Percentiles rank a stretch among this genome's conserved stretches.
These are phyloP conservation scores for Gastrophysa polygoni DNA, from an alignment of 2,888 invertebrate species.

Conservation along the genomic window DNA sequence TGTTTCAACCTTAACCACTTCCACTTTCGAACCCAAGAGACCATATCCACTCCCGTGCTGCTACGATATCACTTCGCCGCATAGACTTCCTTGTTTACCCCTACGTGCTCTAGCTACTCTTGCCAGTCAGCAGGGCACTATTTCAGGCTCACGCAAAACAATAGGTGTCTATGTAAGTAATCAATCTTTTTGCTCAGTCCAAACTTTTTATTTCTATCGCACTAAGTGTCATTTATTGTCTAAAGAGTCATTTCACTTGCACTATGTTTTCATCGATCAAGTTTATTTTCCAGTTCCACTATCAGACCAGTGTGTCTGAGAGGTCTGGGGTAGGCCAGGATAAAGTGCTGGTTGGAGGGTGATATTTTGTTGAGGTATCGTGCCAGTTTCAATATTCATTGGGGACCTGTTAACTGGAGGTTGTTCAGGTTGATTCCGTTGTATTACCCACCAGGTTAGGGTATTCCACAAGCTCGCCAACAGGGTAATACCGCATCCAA, in stretches of 20 bases:
- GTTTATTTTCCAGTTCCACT: neutral
- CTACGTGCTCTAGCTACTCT: neutral
- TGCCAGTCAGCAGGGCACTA: neutral
- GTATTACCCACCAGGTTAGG: slow-evolving; percentile 22
- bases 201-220: neutral
- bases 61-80: no score
- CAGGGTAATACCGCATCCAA: slow-evolving; percentile 20
- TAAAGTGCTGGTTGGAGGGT: neutral
- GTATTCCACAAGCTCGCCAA: slow-evolving; percentile 23
- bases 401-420: neutral
- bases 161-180: neutral
- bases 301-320: neutral
- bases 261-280: neutral
- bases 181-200: neutral
- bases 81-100: neutral
- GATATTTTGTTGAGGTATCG: neutral
- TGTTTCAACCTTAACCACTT: no score
- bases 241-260: neutral
- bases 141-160: neutral
- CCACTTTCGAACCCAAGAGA: no score
- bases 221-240: neutral
- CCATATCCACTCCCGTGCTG: no score
- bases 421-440: neutral
- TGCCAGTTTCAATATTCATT: neutral
- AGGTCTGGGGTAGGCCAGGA: neutral